Evolutionary conservation across 2,888 invertebrate genomes (phyloP).

Genomic region (Callosobruchus maculatus): DNA sequence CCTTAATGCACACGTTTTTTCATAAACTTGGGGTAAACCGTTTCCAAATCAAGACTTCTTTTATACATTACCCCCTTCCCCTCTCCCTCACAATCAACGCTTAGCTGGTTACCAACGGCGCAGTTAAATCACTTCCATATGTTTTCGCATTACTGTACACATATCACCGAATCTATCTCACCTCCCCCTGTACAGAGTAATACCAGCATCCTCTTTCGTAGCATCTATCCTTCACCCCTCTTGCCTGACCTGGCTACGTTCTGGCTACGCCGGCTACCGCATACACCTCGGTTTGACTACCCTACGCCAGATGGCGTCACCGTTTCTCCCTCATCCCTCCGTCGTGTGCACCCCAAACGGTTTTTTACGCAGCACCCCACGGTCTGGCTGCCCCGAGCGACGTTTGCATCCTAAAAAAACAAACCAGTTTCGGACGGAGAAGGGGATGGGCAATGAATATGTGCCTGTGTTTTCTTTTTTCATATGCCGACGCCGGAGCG

Average conservation of each 20-base stretch:
- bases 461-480: not conserved
- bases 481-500: not conserved
- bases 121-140: too few relatives aligned
- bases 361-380: conserved; percentile 1
- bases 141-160: too few relatives aligned
- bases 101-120: too few relatives aligned
- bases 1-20: too few relatives aligned
- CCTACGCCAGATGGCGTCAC: conserved; percentile 13
- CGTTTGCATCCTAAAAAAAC: conserved; percentile 1
- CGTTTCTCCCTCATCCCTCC: conserved; percentile 7
- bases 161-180: not conserved
- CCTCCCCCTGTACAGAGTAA: not conserved
- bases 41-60: too few relatives aligned
- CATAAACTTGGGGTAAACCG: too few relatives aligned
- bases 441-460: not conserved
- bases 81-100: too few relatives aligned
- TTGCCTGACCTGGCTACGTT: not conserved
- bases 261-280: not conserved
- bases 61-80: too few relatives aligned
- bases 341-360: conserved; percentile 5
- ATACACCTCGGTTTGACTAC: conserved; percentile 8
- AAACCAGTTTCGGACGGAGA: conserved; percentile 3
- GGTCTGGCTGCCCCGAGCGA: not conserved
- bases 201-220: not conserved
- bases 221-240: not conserved